phyloP scores from a whole-genome alignment of 2,113 vertebrate species.

The Xiphorhynchus elegans region DNA sequence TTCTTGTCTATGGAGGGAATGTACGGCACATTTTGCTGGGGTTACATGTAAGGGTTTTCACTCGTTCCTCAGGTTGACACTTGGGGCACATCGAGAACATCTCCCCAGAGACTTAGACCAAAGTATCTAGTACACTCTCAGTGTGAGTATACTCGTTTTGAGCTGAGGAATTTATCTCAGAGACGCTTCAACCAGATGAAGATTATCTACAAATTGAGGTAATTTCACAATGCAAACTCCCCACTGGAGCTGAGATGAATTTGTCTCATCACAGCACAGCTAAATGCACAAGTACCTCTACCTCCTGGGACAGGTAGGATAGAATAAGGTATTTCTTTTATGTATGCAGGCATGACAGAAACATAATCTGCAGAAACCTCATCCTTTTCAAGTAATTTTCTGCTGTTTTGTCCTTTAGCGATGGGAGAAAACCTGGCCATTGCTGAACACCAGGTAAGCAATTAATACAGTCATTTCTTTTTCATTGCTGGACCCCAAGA shows the following conservation, averaged over 20 bases:
- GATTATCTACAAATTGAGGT: not conserved
- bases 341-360: not conserved
- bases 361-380: not conserved
- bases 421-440: not conserved
- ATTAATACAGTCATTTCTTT: not conserved
- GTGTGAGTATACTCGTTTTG: not conserved
- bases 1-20: not conserved
- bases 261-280: not conserved
- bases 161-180: not conserved
- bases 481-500: not conserved
- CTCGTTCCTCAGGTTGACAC: not conserved
- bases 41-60: not conserved
- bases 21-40: not conserved
- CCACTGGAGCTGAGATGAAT: not conserved
- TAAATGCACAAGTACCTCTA: not conserved
- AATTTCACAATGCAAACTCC: not conserved
- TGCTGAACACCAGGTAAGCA: not conserved
- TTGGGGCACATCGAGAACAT: not conserved
- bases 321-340: not conserved
- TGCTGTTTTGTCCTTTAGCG: not conserved
- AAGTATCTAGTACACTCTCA: not conserved
- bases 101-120: not conserved
- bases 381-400: not conserved
- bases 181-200: not conserved
- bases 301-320: not conserved